Percentiles rank a stretch among this genome's conserved stretches.
Conservation (phyloP, 1,140 invertebrate genomes). For the Ladona fulva region DNA sequence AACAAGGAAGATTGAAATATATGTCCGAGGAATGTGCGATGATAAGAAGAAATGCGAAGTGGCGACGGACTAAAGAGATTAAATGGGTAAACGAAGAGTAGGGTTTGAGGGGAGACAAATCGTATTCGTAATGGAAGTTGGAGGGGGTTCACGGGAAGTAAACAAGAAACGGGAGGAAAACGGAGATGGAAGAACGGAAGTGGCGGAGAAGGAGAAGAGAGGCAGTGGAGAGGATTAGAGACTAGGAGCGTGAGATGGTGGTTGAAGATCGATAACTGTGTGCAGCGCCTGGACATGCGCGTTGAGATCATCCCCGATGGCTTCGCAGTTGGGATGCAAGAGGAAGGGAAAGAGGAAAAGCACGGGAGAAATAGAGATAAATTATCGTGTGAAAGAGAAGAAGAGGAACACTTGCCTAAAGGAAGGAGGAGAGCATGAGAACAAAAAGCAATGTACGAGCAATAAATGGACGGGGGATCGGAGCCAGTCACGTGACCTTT, state of each 20-base stretch:
- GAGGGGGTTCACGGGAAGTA: neutral
- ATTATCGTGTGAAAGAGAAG: neutral
- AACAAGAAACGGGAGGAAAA: neutral
- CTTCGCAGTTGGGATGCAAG: neutral
- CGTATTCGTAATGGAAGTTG: neutral
- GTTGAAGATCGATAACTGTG: neutral
- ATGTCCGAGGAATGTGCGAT: too few relatives aligned
- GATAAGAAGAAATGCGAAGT: too few relatives aligned
- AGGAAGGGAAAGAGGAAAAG: neutral
- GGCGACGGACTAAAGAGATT: too few relatives aligned
- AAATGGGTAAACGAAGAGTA: neutral
- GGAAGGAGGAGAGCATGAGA: neutral
- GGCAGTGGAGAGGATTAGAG: neutral
- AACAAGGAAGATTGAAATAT: too few relatives aligned
- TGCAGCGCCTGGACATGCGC: neutral
- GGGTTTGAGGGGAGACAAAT: neutral
- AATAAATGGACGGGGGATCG: too few relatives aligned
- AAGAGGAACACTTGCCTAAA: neutral
- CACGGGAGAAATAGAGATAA: neutral
- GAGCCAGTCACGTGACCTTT: too few relatives aligned
- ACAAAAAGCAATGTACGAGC: neutral
- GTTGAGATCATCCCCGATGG: neutral
- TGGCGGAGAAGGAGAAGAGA: neutral
- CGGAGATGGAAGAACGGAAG: neutral
- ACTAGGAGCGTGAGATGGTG: neutral